A percentile compares a stretch with the other conserved stretches of the same genome.
Conservation (phyloP, 2,797 vertebrate species). For the Sebastes reedi region DNA sequence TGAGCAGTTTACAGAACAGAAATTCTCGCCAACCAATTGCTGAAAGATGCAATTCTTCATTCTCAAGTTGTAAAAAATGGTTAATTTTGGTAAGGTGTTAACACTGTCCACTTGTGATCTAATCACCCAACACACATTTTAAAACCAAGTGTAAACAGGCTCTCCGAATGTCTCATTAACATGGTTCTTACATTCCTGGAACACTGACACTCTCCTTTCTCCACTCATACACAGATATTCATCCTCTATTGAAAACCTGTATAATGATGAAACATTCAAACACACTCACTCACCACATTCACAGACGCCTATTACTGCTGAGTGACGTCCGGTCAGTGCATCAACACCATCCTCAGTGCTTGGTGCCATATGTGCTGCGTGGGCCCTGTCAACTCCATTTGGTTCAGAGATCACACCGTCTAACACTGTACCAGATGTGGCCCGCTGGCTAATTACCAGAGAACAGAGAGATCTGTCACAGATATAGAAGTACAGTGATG, state of each 20-base stretch:
- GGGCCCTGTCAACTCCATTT: conserved; percentile 7
- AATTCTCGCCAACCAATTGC: no score
- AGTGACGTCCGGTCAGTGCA: not conserved
- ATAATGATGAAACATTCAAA: not conserved
- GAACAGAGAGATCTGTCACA: conserved; percentile 7
- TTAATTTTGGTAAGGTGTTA: no score
- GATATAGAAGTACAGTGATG: not conserved
- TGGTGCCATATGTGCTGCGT: conserved; percentile 23
- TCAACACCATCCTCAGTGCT: not conserved
- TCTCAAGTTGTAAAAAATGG: no score
- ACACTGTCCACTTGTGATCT: no score
- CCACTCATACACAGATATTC: not conserved
- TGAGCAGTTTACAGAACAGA: no score
- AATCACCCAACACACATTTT: not conserved
- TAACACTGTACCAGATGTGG: conserved; percentile 12
- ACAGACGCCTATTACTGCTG: not conserved
- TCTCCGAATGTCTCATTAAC: not conserved
- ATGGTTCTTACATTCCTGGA: not conserved
- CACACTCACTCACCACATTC: not conserved
- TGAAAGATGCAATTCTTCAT: no score
- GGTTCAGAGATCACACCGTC: conserved; percentile 6
- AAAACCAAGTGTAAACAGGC: not conserved
- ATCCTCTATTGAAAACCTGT: not conserved
- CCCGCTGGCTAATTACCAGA: conserved; percentile 29
- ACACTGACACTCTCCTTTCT: not conserved